Conservation (phyloP, 2,888 invertebrate species). For the Leptothorax acervorum region DNA sequence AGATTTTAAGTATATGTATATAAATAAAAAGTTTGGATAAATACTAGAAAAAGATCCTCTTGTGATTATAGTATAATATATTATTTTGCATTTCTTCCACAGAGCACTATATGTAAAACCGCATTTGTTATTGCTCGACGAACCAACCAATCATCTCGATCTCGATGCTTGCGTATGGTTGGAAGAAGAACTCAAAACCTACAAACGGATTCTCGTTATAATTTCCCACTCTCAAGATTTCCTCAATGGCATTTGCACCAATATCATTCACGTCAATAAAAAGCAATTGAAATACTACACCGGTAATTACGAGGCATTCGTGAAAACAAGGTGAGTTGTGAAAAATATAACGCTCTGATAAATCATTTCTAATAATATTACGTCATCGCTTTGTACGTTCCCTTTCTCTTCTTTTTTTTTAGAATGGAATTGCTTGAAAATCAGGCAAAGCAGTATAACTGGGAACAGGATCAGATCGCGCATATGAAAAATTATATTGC, state of each 20-base stretch:
- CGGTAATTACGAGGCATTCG: constrained; percentile 98
- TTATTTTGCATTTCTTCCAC: constrained; percentile 27
- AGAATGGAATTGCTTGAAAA: constrained; percentile 97
- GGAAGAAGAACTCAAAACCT: constrained; percentile 98
- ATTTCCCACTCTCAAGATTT: constrained; percentile 99
- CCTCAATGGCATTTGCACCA: constrained; percentile 98
- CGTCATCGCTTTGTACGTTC: background rate
- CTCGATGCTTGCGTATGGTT: constrained; percentile 99
- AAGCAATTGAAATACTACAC: constrained; percentile 97
- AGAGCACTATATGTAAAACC: constrained; percentile 99
- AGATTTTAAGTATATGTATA: background rate
- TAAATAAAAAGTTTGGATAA: background rate
- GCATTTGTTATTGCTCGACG: constrained; percentile 97
- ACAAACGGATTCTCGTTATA: constrained; percentile 98
- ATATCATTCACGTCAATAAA: constrained; percentile 98
- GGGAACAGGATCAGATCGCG: constrained; percentile 99
- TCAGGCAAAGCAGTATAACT: constrained; percentile 99
- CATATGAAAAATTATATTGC: constrained; percentile 99
- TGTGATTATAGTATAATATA: background rate
- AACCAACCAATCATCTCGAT: constrained; percentile 99
- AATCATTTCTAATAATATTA: constrained; percentile 1
- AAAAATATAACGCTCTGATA: background rate
- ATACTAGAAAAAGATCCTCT: background rate
- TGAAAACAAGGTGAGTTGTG: constrained; percentile 89
- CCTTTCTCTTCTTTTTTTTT: background rate